These are phyloP conservation scores for Halcyon badia DNA, from an alignment of 2,797 vertebrate genomes.

Conservation along the genomic window DNA sequence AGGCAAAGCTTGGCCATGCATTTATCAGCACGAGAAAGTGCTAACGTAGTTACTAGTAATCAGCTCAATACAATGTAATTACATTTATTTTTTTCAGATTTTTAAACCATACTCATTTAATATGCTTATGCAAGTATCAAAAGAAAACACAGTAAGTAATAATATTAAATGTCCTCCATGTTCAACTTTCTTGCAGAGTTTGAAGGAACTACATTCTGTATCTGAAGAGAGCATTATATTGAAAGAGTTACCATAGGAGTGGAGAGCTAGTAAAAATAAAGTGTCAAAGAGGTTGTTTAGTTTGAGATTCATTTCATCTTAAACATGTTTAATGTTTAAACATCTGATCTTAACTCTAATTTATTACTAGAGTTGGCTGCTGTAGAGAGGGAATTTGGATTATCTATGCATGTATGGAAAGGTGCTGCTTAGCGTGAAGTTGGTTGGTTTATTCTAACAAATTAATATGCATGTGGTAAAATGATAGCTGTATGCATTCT, in stretches of 20 bases:
- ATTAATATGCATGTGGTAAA: constrained; percentile 38
- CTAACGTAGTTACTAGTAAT: background rate
- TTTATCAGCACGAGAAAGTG: background rate
- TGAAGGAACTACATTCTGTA: background rate
- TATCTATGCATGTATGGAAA: background rate
- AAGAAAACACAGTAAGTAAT: background rate
- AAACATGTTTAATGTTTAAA: constrained; percentile 7
- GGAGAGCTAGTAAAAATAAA: background rate
- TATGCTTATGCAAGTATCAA: background rate
- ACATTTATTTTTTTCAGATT: background rate
- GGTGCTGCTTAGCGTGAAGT: constrained; percentile 19
- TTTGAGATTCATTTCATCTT: background rate
- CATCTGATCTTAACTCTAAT: background rate
- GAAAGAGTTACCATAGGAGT: background rate
- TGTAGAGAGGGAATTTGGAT: background rate
- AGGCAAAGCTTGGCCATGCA: background rate
- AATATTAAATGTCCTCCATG: background rate
- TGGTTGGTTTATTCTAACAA: constrained; percentile 20
- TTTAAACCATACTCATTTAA: background rate
- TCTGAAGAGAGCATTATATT: background rate
- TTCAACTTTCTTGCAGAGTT: background rate
- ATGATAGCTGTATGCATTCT: constrained; percentile 8
- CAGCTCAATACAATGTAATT: background rate
- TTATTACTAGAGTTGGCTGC: background rate
- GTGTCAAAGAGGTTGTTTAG: background rate